Base-by-base conservation (phyloP, 1,140 invertebrate species). In the Drosophila bocki region DNA sequence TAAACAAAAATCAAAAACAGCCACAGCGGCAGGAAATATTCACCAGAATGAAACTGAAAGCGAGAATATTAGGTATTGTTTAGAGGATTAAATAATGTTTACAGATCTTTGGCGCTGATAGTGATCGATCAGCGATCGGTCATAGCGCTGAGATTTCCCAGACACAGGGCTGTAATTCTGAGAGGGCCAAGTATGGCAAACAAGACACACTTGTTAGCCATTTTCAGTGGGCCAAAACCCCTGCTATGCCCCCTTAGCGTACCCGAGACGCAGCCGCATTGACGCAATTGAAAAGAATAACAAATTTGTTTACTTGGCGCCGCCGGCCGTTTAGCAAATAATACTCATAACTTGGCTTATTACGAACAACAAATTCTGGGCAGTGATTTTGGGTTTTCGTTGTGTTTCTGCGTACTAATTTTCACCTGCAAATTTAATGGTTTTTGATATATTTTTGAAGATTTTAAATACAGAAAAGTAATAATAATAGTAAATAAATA, bases 241-340 rank as follows among this genome's bases (percentile, higher is more conserved):
- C 42, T 35, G 65, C 37, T 57, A 51, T 33, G 15, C 39, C 67
- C 64, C 19, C 47, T 35, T 19, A 17, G 15, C 17, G 35, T 9
- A n/a, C 11, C 53, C 42, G n/a, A 70, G 53, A 51, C 7, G 19
- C 57, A 61, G 22, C 62, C 65, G 26, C 84, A 84, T 87, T 87
- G 85, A 87, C 84, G 84, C 70, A 81, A 85, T 71, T 75, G 80
- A 82, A 83, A 79, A 79, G 69, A 75, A 79, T 58, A 87, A 79
- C 68, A 82, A 86, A 32, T 69, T 37, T 56, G 63, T 70, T 82
- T 83, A 54, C 58, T 61, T 62, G 45, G 22, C 35, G 39, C 64
- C 35, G 39, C 51, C 41, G 17, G 48, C 33, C 41, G 39, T 39
- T 50, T 22, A 8, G 72, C 74, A 76, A 76, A 76, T 77, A 77